phyloP scores from a whole-genome alignment of 2,888 invertebrate species.

The Archips xylosteana region DNA sequence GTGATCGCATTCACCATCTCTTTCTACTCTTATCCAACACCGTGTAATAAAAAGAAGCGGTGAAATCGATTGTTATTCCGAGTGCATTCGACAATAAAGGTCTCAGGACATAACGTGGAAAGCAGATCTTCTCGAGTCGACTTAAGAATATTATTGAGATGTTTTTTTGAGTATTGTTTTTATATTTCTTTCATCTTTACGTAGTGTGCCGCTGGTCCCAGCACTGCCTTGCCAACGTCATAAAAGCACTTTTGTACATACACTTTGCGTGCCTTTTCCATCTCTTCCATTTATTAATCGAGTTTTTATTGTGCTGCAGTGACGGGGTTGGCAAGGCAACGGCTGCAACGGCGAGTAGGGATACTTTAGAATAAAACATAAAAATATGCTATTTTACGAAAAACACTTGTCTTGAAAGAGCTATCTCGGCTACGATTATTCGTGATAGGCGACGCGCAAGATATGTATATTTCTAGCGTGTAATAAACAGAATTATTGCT shows the following conservation, averaged over 20 bases:
- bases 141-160: no score
- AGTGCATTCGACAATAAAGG: no score
- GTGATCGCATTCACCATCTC: no score
- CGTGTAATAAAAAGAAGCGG: no score
- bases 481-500: no score
- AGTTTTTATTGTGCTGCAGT: slow-evolving; percentile 74
- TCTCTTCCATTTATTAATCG: slow-evolving; percentile 45
- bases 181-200: slow-evolving; percentile 8
- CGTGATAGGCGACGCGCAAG: no score
- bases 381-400: slow-evolving; percentile 51
- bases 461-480: no score
- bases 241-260: slow-evolving; percentile 69
- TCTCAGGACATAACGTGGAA: no score
- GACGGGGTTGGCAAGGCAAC: slow-evolving; percentile 75
- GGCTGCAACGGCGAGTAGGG: slow-evolving; percentile 62
- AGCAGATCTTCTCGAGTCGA: not conserved
- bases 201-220: slow-evolving; percentile 53
- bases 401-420: slow-evolving; percentile 46
- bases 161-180: not conserved
- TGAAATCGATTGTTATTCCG: no score
- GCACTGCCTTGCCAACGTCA: slow-evolving; percentile 76
- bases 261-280: slow-evolving; percentile 65
- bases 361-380: slow-evolving; percentile 53
- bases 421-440: no score
- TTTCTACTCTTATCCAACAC: no score